A percentile compares a stretch with the other conserved stretches of the same genome.
Conservation (phyloP, 35 echinoderm and acorn worm species). For the Chiridota heheva region DNA sequence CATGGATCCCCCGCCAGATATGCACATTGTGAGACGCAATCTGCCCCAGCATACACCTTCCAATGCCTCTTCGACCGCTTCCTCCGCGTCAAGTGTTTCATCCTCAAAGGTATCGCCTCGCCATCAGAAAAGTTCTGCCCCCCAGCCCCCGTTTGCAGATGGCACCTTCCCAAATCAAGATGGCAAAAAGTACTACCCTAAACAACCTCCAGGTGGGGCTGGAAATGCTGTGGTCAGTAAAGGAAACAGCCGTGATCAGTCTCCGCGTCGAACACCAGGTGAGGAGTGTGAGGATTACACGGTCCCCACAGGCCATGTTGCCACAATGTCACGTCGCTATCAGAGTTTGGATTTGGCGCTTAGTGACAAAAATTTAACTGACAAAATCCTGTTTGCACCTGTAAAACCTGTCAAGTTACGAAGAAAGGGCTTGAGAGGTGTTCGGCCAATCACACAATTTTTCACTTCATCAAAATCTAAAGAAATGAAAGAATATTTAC, state of each 20-base stretch:
- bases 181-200: neutral
- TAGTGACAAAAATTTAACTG: no score
- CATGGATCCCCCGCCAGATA: slow-evolving; percentile 53
- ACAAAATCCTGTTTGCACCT: neutral
- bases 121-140: slow-evolving; percentile 52
- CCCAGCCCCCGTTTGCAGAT: slow-evolving; percentile 41
- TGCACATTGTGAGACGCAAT: slow-evolving; percentile 15
- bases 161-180: slow-evolving; percentile 13
- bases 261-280: slow-evolving; percentile 86
- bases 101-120: slow-evolving; percentile 75
- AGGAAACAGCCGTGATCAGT: slow-evolving; percentile 57
- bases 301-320: slow-evolving; percentile 15
- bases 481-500: neutral
- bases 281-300: slow-evolving; percentile 40
- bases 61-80: slow-evolving; percentile 68
- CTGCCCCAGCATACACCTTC: slow-evolving; percentile 34
- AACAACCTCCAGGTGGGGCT: neutral
- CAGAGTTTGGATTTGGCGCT: slow-evolving; percentile 37
- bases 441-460: slow-evolving; percentile 32
- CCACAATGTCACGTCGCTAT: slow-evolving; percentile 34
- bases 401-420: slow-evolving; percentile 3
- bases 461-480: slow-evolving; percentile 35
- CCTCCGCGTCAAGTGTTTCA: slow-evolving; percentile 76
- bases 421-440: neutral
- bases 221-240: neutral